Base-by-base conservation (phyloP, 2,797 vertebrate species). In the Geotrypetes seraphini region DNA sequence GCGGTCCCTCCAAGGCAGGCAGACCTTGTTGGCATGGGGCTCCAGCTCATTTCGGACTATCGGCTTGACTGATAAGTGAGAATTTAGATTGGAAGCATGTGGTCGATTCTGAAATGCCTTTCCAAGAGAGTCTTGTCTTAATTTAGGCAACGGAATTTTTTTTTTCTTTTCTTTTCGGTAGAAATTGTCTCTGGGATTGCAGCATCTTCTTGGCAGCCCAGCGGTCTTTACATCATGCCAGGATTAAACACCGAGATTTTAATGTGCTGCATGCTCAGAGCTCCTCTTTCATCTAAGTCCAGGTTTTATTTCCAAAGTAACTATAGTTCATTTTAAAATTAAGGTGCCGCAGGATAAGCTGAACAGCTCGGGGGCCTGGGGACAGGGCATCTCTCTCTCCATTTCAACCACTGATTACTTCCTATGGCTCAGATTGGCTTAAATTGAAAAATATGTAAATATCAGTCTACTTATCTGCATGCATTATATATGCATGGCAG, bases 11-110 rank as follows among this genome's bases (percentile, higher is more conserved):
- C 7, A 18, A 41, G 35, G 34, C 33, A 41, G 25, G 14, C 39
- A 12, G 29, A 26, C 34, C 46, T 10, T 31, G 50, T 39, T 23
- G 44, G 23, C 39, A 22, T 27, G 45, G 23, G 16, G 15, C 47
- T 10, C 4, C 15, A 36, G 37, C 55, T 54, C 31, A 17, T 29
- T 16, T 47, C 53, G 39, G 26, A 17, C 26, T 53, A 39, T 46
- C 66, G 28, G 53, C 13, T 25, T 13, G 43, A 13, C 16, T 58
- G 43, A 60, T 53, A 66, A 66, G 63, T 47, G 24, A 52, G 40
- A 48, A 60, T 57, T 48, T n/a, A 59, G 49, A 60, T 42, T 49
- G 33, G 28, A 63, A 51, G 16, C 15, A 39, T 50, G 63, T 47
- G 53, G 50, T 49, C 1, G 3, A 41, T 57, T 60, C 49, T 43